These are phyloP conservation scores for Polymixis flavicincta DNA, from an alignment of 2,888 invertebrate species.

Conservation along the genomic window DNA sequence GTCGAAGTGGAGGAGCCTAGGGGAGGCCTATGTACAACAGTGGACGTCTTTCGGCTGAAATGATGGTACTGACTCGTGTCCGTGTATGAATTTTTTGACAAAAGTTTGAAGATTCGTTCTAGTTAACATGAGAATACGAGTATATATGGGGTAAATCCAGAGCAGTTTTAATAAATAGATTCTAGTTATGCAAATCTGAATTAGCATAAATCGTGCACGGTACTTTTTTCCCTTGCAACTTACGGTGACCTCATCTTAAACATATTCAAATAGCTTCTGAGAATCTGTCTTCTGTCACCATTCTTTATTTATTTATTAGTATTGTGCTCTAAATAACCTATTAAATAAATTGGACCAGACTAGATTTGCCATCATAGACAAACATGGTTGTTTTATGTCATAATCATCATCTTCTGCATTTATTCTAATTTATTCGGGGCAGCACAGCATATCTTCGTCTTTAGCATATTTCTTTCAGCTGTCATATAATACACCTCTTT, in stretches of 20 bases:
- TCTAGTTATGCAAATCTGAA: constrained; percentile 9
- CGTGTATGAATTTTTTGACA: no score
- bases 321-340: background rate
- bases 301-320: constrained; percentile 15
- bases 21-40: no score
- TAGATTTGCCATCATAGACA: background rate
- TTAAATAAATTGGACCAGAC: background rate
- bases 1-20: no score
- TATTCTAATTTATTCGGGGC: background rate
- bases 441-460: background rate
- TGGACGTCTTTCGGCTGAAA: no score
- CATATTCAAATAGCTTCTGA: constrained; percentile 47
- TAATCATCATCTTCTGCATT: background rate
- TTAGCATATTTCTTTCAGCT: background rate
- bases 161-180: background rate
- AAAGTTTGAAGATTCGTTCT: background rate
- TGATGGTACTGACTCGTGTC: no score
- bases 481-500: background rate
- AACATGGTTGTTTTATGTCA: background rate
- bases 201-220: constrained; percentile 13
- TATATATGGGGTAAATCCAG: constrained; percentile 3
- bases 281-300: constrained; percentile 37
- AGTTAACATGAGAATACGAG: background rate
- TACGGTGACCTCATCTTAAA: constrained; percentile 36
- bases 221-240: constrained; percentile 37